These are phyloP conservation scores for Megalops atlanticus DNA, from an alignment of 2,113 vertebrate genomes.

Conservation along the genomic window DNA sequence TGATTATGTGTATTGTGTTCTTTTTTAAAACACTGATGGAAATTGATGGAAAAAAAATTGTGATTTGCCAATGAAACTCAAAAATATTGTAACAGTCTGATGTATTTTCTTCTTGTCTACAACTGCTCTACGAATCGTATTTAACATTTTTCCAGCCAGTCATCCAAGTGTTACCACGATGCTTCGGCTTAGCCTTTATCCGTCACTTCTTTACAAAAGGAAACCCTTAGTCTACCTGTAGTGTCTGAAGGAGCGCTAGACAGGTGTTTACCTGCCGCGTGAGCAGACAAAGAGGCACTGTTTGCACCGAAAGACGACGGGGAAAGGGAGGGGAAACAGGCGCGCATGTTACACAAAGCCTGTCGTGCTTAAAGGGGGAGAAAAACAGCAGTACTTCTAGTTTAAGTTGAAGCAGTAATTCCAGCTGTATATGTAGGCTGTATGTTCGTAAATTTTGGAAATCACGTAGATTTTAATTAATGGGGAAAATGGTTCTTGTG, in stretches of 20 bases:
- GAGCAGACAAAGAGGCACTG: constrained; percentile 39
- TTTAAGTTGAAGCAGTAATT: background rate
- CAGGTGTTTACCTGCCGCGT: constrained; percentile 45
- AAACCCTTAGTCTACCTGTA: constrained; percentile 21
- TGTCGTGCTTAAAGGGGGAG: background rate
- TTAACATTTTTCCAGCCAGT: background rate
- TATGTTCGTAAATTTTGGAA: background rate
- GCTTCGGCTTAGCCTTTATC: background rate
- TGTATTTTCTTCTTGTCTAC: no score
- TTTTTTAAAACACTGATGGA: no score
- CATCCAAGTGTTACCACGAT: background rate
- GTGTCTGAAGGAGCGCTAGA: constrained; percentile 22
- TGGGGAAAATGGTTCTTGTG: no score
- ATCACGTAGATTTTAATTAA: no score
- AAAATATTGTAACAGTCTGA: no score
- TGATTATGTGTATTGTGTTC: no score
- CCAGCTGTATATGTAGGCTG: background rate
- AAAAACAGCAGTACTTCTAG: background rate
- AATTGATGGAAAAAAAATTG: no score
- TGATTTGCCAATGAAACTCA: no score
- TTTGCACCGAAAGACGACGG: constrained; percentile 11
- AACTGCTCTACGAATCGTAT: no score
- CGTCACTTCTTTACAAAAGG: background rate
- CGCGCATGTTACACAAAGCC: constrained; percentile 2
- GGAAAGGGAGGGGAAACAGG: constrained; percentile 21